Evolutionary conservation across 2,113 vertebrate species (phyloP).

Genomic region (Phylloscopus trochilus): DNA sequence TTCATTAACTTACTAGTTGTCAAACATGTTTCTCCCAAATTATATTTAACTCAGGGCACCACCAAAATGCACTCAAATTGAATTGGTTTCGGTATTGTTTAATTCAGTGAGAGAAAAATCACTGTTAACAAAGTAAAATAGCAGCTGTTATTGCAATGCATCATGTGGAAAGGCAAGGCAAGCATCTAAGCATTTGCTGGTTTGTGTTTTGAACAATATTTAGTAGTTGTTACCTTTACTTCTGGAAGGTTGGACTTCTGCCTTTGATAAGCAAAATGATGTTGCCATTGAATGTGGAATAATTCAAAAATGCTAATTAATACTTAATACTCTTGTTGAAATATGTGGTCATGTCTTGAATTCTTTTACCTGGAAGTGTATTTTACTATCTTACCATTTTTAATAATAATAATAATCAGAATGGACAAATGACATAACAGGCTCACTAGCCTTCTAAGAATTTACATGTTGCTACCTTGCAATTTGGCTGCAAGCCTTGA

Average conservation of each 20-base stretch:
- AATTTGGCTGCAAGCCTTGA: background rate
- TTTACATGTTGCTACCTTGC: background rate
- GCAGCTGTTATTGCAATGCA: background rate
- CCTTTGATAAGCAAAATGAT: background rate
- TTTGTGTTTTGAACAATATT: background rate
- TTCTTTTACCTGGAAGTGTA: background rate
- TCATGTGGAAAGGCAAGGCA: background rate
- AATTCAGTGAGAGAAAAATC: constrained; percentile 20
- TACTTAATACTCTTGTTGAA: background rate
- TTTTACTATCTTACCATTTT: background rate
- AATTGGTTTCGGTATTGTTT: background rate
- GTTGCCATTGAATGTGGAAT: background rate
- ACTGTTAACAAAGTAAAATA: constrained; percentile 13
- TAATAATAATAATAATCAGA: background rate
- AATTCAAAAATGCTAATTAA: background rate
- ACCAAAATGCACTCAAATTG: background rate
- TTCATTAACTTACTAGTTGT: background rate
- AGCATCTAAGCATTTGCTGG: background rate
- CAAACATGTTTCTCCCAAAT: background rate
- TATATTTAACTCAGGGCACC: background rate
- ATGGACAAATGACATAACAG: background rate
- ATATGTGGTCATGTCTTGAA: background rate
- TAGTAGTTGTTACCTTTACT: background rate
- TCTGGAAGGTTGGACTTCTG: background rate
- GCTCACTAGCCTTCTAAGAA: background rate